phyloP scores from a whole-genome alignment of 1,140 invertebrate genomes.

The Papilio polyxenes region DNA sequence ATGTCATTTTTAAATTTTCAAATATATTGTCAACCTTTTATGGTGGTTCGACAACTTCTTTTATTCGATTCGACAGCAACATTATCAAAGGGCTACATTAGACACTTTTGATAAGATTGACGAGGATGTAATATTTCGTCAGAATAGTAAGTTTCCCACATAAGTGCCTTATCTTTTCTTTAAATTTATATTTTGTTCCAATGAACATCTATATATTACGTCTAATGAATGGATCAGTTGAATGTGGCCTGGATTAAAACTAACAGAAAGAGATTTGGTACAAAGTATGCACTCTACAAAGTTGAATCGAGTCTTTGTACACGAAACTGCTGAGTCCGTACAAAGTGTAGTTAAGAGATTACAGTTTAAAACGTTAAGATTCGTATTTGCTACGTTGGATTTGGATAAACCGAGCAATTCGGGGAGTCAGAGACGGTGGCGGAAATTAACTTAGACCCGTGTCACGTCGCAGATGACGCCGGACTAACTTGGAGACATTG shows the following conservation, averaged over 20 bases:
- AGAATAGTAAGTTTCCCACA: too few relatives aligned
- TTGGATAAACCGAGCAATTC: slow-evolving; percentile 53
- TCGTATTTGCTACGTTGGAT: slow-evolving; percentile 49
- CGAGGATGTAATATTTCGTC: too few relatives aligned
- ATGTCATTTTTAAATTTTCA: neutral
- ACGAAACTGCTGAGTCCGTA: neutral
- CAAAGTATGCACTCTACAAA: neutral
- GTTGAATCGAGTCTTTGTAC: neutral
- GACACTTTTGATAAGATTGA: too few relatives aligned
- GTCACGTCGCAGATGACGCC: slow-evolving; percentile 51
- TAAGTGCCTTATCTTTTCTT: too few relatives aligned
- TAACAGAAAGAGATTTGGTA: neutral
- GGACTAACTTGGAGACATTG: slow-evolving; percentile 41
- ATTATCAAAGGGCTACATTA: too few relatives aligned
- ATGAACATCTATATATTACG: too few relatives aligned
- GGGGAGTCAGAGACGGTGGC: slow-evolving; percentile 40
- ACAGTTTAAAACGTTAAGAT: slow-evolving; percentile 48
- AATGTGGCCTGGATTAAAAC: neutral
- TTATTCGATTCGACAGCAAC: too few relatives aligned
- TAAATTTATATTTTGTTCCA: too few relatives aligned
- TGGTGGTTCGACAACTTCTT: neutral
- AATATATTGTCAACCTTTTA: neutral
- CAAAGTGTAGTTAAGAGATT: slow-evolving; percentile 43
- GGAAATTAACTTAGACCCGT: slow-evolving; percentile 70
- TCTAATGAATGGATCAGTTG: neutral